Conservation (phyloP, 1,140 invertebrate genomes). For the Mycetomoellerius zeteki region DNA sequence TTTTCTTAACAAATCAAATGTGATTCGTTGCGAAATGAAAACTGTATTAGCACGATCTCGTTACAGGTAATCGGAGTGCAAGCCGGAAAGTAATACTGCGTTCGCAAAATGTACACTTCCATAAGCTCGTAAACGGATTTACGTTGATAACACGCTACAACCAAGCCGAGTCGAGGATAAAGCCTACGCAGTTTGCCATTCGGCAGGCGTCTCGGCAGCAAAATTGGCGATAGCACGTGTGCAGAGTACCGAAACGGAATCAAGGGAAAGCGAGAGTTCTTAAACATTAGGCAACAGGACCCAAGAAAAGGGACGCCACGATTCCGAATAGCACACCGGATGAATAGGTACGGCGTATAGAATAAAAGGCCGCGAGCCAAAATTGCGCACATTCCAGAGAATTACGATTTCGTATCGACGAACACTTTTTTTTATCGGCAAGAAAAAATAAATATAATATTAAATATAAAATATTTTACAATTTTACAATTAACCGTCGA, state of each 20-base stretch:
- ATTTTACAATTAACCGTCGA: not conserved
- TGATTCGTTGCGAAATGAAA: constrained; percentile 9
- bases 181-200: constrained; percentile 69
- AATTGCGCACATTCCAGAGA: constrained; percentile 15
- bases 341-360: constrained; percentile 44
- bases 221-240: constrained; percentile 77
- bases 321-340: constrained; percentile 29
- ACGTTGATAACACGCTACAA: constrained; percentile 71
- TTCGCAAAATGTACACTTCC: constrained; percentile 51
- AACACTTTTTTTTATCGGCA: not conserved
- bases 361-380: constrained; percentile 16
- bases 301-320: constrained; percentile 46
- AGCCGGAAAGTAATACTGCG: constrained; percentile 22
- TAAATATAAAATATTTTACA: not conserved
- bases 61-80: constrained; percentile 13
- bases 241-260: constrained; percentile 67
- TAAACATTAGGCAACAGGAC: constrained; percentile 67
- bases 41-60: constrained; percentile 49
- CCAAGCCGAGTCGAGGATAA: constrained; percentile 68
- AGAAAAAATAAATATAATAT: not conserved
- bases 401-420: constrained; percentile 13
- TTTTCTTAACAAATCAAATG: constrained; percentile 35
- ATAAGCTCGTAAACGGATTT: constrained; percentile 77
- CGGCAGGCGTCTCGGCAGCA: constrained; percentile 67
- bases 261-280: constrained; percentile 66